A percentile compares a stretch with the other conserved stretches of the same genome.
phyloP scores from a whole-genome alignment of 2,113 vertebrate genomes.

The Agelaius phoeniceus region DNA sequence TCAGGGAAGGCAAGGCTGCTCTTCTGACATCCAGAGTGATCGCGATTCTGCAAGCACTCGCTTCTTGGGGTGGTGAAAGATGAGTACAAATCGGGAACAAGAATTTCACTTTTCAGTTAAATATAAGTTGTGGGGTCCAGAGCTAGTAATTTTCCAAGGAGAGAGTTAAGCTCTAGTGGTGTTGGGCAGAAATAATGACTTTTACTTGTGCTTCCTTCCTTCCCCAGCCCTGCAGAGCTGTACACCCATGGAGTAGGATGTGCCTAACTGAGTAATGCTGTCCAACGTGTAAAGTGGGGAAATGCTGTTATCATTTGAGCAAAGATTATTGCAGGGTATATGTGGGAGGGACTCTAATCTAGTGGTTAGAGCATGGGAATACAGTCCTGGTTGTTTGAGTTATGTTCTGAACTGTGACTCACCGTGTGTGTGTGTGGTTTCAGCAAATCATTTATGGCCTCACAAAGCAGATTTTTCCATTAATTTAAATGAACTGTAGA shows the following conservation, averaged over 20 bases:
- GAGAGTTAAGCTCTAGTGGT: background rate
- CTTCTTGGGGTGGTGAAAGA: background rate
- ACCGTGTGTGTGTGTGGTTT: conserved; percentile 3
- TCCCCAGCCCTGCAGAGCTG: background rate
- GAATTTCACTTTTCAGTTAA: background rate
- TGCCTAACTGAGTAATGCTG: conserved; percentile 7
- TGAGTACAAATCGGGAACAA: background rate
- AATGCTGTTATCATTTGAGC: conserved; percentile 39
- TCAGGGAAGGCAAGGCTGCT: background rate
- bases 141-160: background rate
- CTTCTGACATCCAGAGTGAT: rapidly evolving
- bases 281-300: conserved; percentile 41
- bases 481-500: conserved; percentile 15
- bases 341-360: conserved; percentile 53
- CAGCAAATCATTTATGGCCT: conserved; percentile 37
- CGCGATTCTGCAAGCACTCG: rapidly evolving
- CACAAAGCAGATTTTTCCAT: conserved; percentile 41
- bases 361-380: conserved; percentile 57
- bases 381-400: conserved; percentile 17
- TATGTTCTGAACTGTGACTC: conserved; percentile 37
- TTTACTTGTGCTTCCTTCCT: background rate
- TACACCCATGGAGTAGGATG: background rate
- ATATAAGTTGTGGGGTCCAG: background rate
- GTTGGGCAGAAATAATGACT: background rate
- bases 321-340: conserved; percentile 39